Evolutionary conservation across 2,113 vertebrate genomes (phyloP), one percentile per base, ranked within the genome.

Genomic region (Sigmodon hispidus): DNA sequence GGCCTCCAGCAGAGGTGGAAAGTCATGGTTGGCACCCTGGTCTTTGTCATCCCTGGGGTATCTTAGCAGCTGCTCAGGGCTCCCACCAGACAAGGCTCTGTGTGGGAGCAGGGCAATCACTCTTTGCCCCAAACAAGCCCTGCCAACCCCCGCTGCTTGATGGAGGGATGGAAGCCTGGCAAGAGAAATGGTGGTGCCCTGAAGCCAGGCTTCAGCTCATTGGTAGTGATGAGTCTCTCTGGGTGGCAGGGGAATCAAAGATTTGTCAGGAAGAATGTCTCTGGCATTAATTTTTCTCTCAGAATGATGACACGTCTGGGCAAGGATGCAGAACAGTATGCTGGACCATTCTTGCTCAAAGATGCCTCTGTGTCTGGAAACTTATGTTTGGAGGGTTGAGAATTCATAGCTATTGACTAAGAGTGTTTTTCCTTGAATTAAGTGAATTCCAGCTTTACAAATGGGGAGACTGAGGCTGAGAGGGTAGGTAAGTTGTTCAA

Each of bases 391-490:
- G 79, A 95, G n/a, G 19, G 15, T 12, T 17, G 65, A n/a, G 52
- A 83, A 73, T 55, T 89, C 1, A 24, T 26, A 26, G 52, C 40
- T 79, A 9, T 34, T 45, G 17, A 55, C 24, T 8, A 48, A 1
- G 45, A 26, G 3, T 26, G 7, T 26, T 45, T 88, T 61, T 59
- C 5, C 24, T 69, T 43, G 40, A 81, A 77, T 31, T 13, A 1
- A 15, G 11, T 15, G 31, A 31, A 34, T 31, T 1, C 19, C 31
- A 3, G 4, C 76, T 87, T 85, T 75, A 73, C 76, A 86, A 70
- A 80, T 50, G n/a, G 50, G 29, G 88, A 87, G 29, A 93, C 48
- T 7, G 34, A 96, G 69, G 67, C 45, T 90, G 76, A 90, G 73
- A 70, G 3, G 2, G 48, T 75, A 36, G 34, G 21, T 11, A 15